Conservation (phyloP, 2,888 invertebrate genomes). For the Lepidonotus clava region DNA sequence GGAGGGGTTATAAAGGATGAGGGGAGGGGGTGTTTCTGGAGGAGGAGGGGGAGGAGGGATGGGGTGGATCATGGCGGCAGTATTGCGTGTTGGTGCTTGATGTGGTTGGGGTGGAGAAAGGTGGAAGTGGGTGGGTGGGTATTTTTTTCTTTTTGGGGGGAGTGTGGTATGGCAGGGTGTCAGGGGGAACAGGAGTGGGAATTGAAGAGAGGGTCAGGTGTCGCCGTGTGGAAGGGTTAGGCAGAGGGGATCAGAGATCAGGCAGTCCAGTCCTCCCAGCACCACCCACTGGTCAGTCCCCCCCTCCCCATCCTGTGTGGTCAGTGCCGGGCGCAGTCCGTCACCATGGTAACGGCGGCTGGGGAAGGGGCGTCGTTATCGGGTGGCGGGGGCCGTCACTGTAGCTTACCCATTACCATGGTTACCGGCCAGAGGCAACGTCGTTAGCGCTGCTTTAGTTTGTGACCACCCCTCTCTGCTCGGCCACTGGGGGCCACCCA, state of each 20-base stretch:
- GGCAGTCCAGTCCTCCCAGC: too few relatives aligned
- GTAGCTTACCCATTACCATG: conserved; percentile 12
- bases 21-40: background rate
- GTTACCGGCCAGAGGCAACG: conserved; percentile 1
- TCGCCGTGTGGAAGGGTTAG: too few relatives aligned
- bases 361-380: conserved; percentile 21
- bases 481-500: background rate
- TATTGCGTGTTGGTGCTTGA: too few relatives aligned
- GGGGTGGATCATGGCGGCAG: too few relatives aligned
- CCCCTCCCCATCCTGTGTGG: background rate
- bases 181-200: too few relatives aligned
- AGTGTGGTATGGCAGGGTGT: too few relatives aligned
- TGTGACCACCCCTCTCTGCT: background rate
- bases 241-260: too few relatives aligned
- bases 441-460: background rate
- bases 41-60: background rate
- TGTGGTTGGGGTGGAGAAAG: too few relatives aligned
- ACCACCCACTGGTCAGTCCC: too few relatives aligned
- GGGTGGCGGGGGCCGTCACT: background rate
- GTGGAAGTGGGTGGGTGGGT: too few relatives aligned
- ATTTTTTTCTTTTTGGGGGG: too few relatives aligned
- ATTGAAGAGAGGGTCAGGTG: too few relatives aligned
- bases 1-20: background rate
- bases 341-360: conserved; percentile 15
- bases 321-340: conserved; percentile 27